Conservation (phyloP, 1,140 invertebrate genomes). For the Heliconius himera region DNA sequence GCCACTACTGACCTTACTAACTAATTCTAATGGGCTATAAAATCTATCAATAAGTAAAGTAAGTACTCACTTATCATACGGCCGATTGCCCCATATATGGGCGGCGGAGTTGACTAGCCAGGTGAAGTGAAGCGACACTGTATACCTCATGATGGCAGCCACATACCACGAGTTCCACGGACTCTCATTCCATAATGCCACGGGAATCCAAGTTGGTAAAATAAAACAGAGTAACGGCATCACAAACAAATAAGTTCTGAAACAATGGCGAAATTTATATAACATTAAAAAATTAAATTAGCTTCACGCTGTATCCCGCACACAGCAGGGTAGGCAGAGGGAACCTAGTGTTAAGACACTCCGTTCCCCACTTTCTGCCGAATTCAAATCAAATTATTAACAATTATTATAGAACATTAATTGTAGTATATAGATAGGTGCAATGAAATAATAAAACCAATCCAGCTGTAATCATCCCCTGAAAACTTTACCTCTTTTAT, state of each 20-base stretch:
- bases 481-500: too few species aligned
- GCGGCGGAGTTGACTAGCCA: constrained; percentile 95
- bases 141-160: constrained; percentile 81
- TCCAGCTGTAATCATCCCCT: too few species aligned
- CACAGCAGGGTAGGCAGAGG: too few species aligned
- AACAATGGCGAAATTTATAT: not conserved
- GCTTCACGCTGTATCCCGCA: too few species aligned
- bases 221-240: constrained; percentile 89
- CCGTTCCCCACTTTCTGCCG: too few species aligned
- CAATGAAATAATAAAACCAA: too few species aligned
- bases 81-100: constrained; percentile 88
- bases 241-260: constrained; percentile 87
- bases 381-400: too few species aligned
- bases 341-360: too few species aligned
- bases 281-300: too few species aligned
- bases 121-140: constrained; percentile 88
- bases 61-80: constrained; percentile 84
- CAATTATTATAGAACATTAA: too few species aligned
- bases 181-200: constrained; percentile 90
- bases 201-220: constrained; percentile 81
- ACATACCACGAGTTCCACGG: constrained; percentile 83
- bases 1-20: too few species aligned
- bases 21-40: not conserved
- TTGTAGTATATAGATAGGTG: too few species aligned
- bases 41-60: not conserved